Evolutionary conservation across 2,888 invertebrate genomes (phyloP).

Genomic region (Gymnocheta viridis): DNA sequence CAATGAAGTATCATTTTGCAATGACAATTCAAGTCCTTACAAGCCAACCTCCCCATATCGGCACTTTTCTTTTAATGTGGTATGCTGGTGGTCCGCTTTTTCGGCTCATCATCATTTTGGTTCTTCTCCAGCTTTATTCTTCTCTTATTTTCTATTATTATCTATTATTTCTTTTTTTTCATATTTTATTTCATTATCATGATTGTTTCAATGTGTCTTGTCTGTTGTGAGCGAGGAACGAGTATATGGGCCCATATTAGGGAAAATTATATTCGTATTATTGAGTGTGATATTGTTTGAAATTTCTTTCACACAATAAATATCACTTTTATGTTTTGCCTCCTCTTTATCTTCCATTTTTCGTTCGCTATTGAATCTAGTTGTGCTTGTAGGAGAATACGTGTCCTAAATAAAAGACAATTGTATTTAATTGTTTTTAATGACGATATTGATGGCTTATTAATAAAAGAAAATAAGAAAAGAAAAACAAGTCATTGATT

Average conservation of each 20-base stretch:
- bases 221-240: background rate
- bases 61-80: slow-evolving; percentile 58
- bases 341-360: background rate
- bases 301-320: slow-evolving; percentile 44
- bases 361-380: background rate
- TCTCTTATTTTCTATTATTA: slow-evolving; percentile 3
- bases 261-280: slow-evolving; percentile 79
- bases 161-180: background rate
- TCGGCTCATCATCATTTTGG: slow-evolving; percentile 14
- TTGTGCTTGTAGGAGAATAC: slow-evolving; percentile 37
- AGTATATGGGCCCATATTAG: slow-evolving; percentile 53
- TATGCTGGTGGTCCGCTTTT: slow-evolving; percentile 61
- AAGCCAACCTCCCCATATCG: slow-evolving; percentile 58
- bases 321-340: slow-evolving; percentile 36
- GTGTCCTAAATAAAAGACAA: slow-evolving; percentile 69
- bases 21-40: slow-evolving; percentile 65
- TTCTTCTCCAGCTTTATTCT: background rate
- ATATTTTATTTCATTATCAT: slow-evolving; percentile 33
- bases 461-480: slow-evolving; percentile 47
- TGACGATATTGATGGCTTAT: slow-evolving; percentile 72
- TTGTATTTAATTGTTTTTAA: slow-evolving; percentile 79
- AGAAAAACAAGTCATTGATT: background rate
- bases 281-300: slow-evolving; percentile 72
- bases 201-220: slow-evolving; percentile 23
- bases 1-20: slow-evolving; percentile 71